Base-by-base conservation (phyloP, 2,797 vertebrate species). In the Falco naumanni region DNA sequence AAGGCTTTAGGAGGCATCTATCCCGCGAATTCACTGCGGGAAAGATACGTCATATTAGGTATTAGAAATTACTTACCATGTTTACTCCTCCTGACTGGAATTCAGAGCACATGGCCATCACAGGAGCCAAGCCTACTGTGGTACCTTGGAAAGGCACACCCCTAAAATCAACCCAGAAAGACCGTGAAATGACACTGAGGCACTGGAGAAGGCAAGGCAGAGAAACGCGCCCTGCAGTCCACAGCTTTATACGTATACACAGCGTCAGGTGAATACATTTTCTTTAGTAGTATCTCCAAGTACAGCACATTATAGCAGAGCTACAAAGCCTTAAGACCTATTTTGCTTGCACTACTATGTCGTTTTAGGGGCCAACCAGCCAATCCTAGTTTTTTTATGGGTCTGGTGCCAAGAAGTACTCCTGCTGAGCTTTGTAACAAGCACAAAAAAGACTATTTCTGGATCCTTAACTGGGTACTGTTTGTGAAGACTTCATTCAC, bases 51-150 rank as follows among this genome's bases (percentile, higher is more conserved):
- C 6, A 1, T 41, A 31, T 28, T 22, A 20, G 25, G 33, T 14
- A 28, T 79, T 77, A 77, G 43, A 47, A 60, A 43, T 50, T 48
- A 97, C 98, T 98, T 96, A 99, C 99, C 98, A 98, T 98, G 97
- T 99, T 99, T 37, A 99, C 98, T 39, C 99, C 99, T 71, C 99
- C 99, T 37, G 99, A 99, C 96, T 99, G 99, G 97, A 99, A 99
- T 83, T 99, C 98, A 0, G 99, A 99, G 97, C 99, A 99, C 99
- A 99, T 99, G 96, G 99, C 98, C 98, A 99, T 99, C 83, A 99
- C 98, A 0, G 99, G 99, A 61, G 99, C 99, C 97, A 99, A 97
- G 61, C 99, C 99, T 9, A 99, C 99, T 64, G 99, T 99, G 81
- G 99, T 99, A 79, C 99, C 99, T 33, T 99, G 98, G 97, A 99